These are phyloP conservation scores for Physocephala rufipes DNA, from an alignment of 2,888 invertebrate genomes.

Conservation along the genomic window DNA sequence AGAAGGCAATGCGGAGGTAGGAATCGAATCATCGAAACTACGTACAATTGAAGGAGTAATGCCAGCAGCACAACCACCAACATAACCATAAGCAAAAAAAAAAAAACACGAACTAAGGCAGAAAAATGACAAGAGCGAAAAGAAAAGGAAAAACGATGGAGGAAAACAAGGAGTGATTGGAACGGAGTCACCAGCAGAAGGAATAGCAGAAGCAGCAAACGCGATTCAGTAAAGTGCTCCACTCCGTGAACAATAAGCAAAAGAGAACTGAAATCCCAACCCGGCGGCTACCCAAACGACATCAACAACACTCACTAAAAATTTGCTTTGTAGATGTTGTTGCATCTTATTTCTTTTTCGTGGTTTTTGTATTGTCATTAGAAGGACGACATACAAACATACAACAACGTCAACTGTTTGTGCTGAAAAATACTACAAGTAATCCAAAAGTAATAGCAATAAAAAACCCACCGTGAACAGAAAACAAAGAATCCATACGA, in stretches of 20 bases:
- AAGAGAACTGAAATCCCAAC: constrained; percentile 30
- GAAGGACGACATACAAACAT: neutral
- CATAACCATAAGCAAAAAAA: constrained; percentile 13
- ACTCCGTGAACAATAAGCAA: constrained; percentile 43
- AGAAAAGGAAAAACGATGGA: neutral
- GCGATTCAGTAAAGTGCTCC: constrained; percentile 43
- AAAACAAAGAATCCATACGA: neutral
- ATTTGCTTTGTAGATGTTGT: constrained; percentile 16
- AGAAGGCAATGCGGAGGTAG: constrained; percentile 28
- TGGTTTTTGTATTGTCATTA: constrained; percentile 15
- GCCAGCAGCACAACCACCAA: constrained; percentile 16
- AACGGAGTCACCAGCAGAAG: neutral
- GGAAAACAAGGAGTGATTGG: neutral
- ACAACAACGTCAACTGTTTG: constrained; percentile 24
- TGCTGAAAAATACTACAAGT: neutral
- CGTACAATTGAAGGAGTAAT: constrained; percentile 2
- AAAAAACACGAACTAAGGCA: neutral
- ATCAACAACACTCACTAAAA: constrained; percentile 13
- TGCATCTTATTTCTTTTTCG: neutral
- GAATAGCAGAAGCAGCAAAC: constrained; percentile 2
- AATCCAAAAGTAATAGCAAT: constrained; percentile 6
- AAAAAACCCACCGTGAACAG: neutral
- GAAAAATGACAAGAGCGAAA: neutral
- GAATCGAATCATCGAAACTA: constrained; percentile 24
- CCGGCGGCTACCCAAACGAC: constrained; percentile 21